These are phyloP conservation scores for Carollia perspicillata DNA, from an alignment of 2,113 vertebrate species.

Conservation along the genomic window DNA sequence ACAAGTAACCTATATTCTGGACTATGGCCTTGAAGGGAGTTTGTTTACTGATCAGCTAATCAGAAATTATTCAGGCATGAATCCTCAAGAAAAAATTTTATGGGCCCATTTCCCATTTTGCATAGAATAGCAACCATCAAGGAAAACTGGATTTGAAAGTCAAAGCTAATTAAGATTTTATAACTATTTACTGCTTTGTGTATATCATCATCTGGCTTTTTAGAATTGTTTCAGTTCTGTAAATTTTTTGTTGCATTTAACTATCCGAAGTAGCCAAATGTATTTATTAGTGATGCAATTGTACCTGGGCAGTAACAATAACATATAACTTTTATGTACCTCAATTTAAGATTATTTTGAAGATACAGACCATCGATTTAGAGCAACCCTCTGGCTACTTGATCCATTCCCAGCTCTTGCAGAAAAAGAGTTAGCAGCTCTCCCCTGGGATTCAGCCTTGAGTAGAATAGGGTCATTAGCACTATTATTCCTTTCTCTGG, in stretches of 20 bases:
- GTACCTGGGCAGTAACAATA: background rate
- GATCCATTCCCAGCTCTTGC: background rate
- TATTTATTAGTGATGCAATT: background rate
- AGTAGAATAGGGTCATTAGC: background rate
- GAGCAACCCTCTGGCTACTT: background rate
- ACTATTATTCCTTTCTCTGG: background rate
- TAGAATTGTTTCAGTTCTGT: background rate
- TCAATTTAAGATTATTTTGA: conserved; percentile 41
- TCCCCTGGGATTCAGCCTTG: background rate
- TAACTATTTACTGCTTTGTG: background rate
- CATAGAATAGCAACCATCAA: background rate
- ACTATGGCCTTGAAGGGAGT: background rate
- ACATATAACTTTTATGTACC: background rate
- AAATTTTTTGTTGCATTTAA: background rate
- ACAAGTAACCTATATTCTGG: background rate
- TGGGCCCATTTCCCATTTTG: conserved; percentile 32
- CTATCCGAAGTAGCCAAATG: background rate
- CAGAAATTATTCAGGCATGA: conserved; percentile 30
- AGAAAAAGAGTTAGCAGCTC: background rate
- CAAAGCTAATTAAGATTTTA: conserved; percentile 12
- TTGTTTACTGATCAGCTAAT: conserved; percentile 49
- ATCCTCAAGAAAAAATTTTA: background rate
- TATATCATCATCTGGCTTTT: background rate
- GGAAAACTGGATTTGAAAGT: conserved; percentile 23
- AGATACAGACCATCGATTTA: background rate